Evolutionary conservation across 2,888 invertebrate species (phyloP), one percentile per base, ranked within the genome.

Genomic region (Neuroscelio doddi): DNA sequence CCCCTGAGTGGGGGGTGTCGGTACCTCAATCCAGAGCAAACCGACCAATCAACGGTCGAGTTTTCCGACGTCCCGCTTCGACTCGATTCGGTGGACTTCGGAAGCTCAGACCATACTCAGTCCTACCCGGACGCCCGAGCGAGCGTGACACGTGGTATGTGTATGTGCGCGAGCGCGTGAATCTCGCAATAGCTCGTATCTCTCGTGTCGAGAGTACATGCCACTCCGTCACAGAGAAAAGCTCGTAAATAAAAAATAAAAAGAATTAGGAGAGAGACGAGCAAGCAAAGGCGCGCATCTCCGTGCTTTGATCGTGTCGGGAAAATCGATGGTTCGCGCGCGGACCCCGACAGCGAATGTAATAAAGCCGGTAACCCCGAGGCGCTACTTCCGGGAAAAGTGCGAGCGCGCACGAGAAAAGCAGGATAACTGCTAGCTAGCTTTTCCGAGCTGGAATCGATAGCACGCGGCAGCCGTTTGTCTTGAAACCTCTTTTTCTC

Each of bases 41-140:
- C 32, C 61, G 44, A 52, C 64, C 68, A 61, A 68, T 64, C 64
- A 66, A 67, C 59, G 53, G 47, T 14, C 70, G 56, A 65, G 64
- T 68, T 63, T 68, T 47, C 65, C 64, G 64, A 64, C 65, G 66
- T 64, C 64, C 70, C 64, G 64, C 68, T 70, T 65, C 71, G 67
- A 61, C 72, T 70, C 71, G 79, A 68, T 68, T 73, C 71, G 77
- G 69, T 67, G 72, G 68, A 72, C 71, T 68, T 71, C 71, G 69
- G 64, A 68, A 65, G 69, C 53, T 72, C 71, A 74, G 71, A 41
- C 57, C 47, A 47, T 68, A 71, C 67, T 82, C 81, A 83, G 83
- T 83, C 81, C 81, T 77, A 78, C 79, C 82, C 82, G 83, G 83
- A 81, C 82, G 75, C 77, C 77, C 78, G 77, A 80, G 75, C 77